Percentiles rank a stretch among this genome's conserved stretches.
Evolutionary conservation across 2,113 vertebrate genomes (phyloP).

Genomic region (Balaenoptera acutorostrata): DNA sequence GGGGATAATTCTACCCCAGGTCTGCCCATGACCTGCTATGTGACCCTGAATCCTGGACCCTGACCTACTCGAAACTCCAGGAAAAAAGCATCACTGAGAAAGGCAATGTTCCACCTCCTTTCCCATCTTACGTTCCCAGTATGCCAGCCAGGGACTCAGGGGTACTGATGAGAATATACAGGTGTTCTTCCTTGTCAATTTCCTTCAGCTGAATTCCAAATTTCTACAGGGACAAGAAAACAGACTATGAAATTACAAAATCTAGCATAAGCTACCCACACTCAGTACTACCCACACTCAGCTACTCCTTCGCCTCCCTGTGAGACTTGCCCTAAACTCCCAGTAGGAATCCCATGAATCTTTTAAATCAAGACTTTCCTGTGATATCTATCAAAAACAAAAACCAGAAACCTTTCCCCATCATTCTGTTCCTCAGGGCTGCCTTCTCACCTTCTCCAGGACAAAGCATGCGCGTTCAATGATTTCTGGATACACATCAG

Average conservation of each 20-base stretch:
- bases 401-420: neutral
- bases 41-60: neutral
- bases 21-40: neutral
- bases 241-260: neutral
- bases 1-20: neutral
- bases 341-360: neutral
- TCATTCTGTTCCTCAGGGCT: neutral
- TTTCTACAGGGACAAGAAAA: constrained; percentile 77
- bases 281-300: neutral
- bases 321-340: neutral
- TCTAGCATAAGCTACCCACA: neutral
- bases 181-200: constrained; percentile 88
- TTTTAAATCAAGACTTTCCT: constrained; percentile 25
- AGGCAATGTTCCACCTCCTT: constrained; percentile 18
- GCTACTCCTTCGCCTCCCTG: neutral
- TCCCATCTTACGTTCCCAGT: constrained; percentile 70
- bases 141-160: constrained; percentile 74
- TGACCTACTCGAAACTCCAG: constrained; percentile 8
- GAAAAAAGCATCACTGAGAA: constrained; percentile 46
- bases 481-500: constrained; percentile 85
- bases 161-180: constrained; percentile 88
- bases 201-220: constrained; percentile 92
- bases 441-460: constrained; percentile 85
- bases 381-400: neutral
- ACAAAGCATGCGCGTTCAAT: constrained; percentile 77